Base-by-base conservation (phyloP, 2,113 vertebrate genomes). In the Sinocyclocheilus maitianheensis region DNA sequence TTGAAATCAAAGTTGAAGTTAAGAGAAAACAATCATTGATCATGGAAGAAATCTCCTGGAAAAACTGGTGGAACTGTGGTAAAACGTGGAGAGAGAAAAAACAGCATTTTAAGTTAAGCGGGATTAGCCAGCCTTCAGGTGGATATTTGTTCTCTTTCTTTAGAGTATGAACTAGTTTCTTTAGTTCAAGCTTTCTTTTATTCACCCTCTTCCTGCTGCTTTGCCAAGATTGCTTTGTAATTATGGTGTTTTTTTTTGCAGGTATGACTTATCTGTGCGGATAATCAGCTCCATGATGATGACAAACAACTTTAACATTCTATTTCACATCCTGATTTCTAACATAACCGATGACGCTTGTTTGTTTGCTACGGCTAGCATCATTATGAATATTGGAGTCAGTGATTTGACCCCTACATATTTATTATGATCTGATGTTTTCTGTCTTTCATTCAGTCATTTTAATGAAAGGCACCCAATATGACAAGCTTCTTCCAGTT, bases 231-330 rank as follows among this genome's bases (percentile, higher is more conserved):
- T 0, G 3, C 62, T 5, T 2, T 53, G 80, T 69, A 34, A 53
- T 81, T 65, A 43, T 18, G 78, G 18, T 82, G 62, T 82, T 51
- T 67, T 16, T 69, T 53, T 69, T 67, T 48, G 24, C 63, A 82
- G 80, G 63, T 65, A 71, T 71, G 80, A 82, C 24, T 37, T 71
- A 37, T 82, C 62, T 34, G 65, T 82, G 24, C 37, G 80, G 26
- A 71, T 34, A 53, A 82, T 37, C 63, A 53, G 9, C 16, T 48
- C 43, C 80, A 53, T 67, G 43, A 24, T 51, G 80, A 82, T 51
- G 58, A 63, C 58, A 71, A 53, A 69, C 43, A 81, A 67, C n/a
- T 81, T 10, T 81, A 22, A 81, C 78, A 81, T 77, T 77, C 53
- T 16, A 77, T 77, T 26, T 77, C 26, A 18, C 13, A 5, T 77